Evolutionary conservation across 2,888 invertebrate species (phyloP).

Genomic region (Nyleta sp.): DNA sequence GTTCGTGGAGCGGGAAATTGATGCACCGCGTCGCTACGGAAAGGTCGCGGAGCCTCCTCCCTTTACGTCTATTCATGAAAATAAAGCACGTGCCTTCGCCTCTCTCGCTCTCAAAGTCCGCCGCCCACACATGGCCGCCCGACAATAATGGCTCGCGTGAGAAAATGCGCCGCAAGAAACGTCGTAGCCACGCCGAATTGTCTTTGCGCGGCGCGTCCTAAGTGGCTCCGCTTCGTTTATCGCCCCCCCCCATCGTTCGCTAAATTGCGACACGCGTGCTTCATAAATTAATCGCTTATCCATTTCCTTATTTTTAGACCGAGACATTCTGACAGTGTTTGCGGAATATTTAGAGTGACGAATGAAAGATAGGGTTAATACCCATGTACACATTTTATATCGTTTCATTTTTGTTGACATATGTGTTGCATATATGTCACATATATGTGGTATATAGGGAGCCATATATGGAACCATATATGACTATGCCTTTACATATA

Average conservation of each 20-base stretch:
- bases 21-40: slow-evolving; percentile 51
- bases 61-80: slow-evolving; percentile 54
- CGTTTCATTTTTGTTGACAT: no score
- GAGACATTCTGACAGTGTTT: no score
- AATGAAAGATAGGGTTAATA: no score
- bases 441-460: no score
- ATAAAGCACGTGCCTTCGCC: slow-evolving; percentile 52
- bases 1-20: slow-evolving; percentile 64
- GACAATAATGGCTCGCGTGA: slow-evolving; percentile 54
- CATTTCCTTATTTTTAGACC: no score
- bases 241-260: slow-evolving; percentile 12
- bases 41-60: slow-evolving; percentile 58
- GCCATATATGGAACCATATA: no score
- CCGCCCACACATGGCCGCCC: slow-evolving; percentile 24
- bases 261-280: slow-evolving; percentile 30
- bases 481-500: no score
- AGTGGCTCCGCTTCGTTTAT: slow-evolving; percentile 48
- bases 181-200: slow-evolving; percentile 41
- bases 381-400: no score
- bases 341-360: no score
- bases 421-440: no score
- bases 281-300: slow-evolving; percentile 33
- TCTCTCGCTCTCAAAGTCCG: slow-evolving; percentile 19
- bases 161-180: slow-evolving; percentile 35
- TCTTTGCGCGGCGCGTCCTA: slow-evolving; percentile 39